Conservation (phyloP, 2,797 vertebrate species). For the Diglossa cyanea region DNA sequence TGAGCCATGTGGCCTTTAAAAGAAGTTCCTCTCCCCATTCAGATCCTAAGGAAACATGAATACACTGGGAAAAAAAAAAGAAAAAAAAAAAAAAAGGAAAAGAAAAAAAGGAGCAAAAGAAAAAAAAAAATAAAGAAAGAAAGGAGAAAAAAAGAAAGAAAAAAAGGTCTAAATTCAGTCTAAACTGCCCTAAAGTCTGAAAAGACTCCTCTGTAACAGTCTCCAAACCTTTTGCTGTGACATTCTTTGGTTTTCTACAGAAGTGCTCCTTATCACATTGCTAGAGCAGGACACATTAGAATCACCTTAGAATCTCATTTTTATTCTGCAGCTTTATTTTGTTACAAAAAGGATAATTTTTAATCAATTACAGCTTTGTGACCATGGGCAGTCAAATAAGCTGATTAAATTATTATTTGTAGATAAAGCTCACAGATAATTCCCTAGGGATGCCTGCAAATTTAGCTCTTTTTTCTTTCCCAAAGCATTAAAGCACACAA, state of each 20-base stretch:
- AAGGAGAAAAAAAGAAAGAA: neutral
- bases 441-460: slow-evolving; percentile 8
- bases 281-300: slow-evolving; percentile 18
- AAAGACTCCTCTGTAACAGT: neutral
- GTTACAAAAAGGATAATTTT: slow-evolving; percentile 53
- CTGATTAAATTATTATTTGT: slow-evolving; percentile 57
- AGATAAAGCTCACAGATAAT: slow-evolving; percentile 38
- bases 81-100: neutral
- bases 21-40: neutral
- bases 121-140: fast-evolving
- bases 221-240: neutral
- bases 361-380: slow-evolving; percentile 57
- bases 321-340: slow-evolving; percentile 27
- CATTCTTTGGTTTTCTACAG: neutral
- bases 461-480: neutral
- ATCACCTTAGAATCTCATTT: slow-evolving; percentile 23
- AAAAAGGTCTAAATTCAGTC: neutral
- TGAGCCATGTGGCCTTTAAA: slow-evolving; percentile 26
- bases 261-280: neutral
- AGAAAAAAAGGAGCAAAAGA: neutral
- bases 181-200: neutral
- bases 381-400: slow-evolving; percentile 39
- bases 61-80: neutral
- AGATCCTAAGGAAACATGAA: neutral
- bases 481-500: neutral